These are phyloP conservation scores for Torymus texanus DNA, from an alignment of 2,888 invertebrate species.

Conservation along the genomic window DNA sequence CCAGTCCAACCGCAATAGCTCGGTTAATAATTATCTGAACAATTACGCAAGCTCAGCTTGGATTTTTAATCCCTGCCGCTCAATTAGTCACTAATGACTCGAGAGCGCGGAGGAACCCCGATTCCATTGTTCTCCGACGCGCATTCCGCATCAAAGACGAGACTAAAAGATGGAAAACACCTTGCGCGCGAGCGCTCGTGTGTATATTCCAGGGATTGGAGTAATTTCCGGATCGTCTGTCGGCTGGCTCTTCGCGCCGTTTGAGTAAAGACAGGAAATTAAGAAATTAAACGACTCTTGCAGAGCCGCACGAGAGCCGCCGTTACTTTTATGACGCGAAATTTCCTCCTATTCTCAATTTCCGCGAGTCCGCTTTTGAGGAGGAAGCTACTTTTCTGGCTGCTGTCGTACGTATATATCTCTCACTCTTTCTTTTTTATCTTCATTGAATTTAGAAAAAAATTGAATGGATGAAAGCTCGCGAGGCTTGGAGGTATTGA, in stretches of 20 bases:
- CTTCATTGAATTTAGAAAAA: constrained; percentile 7
- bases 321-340: constrained; percentile 49
- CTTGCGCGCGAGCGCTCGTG: constrained; percentile 6
- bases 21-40: no score
- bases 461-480: background rate
- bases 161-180: constrained; percentile 25
- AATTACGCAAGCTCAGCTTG: background rate
- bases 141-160: constrained; percentile 4
- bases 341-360: constrained; percentile 50
- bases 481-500: no score
- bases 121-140: no score
- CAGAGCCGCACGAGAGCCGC: constrained; percentile 46
- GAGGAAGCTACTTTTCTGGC: background rate
- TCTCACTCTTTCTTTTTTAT: background rate
- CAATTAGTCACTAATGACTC: no score
- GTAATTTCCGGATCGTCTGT: constrained; percentile 47
- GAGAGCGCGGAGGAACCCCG: no score
- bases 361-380: constrained; percentile 20
- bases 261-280: constrained; percentile 47
- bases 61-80: no score
- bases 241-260: background rate
- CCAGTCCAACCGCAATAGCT: no score
- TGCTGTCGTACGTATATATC: background rate
- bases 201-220: constrained; percentile 4
- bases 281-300: constrained; percentile 58